phyloP scores from a whole-genome alignment of 64 coral and sea anemone genomes.

The Montipora efflorescens region DNA sequence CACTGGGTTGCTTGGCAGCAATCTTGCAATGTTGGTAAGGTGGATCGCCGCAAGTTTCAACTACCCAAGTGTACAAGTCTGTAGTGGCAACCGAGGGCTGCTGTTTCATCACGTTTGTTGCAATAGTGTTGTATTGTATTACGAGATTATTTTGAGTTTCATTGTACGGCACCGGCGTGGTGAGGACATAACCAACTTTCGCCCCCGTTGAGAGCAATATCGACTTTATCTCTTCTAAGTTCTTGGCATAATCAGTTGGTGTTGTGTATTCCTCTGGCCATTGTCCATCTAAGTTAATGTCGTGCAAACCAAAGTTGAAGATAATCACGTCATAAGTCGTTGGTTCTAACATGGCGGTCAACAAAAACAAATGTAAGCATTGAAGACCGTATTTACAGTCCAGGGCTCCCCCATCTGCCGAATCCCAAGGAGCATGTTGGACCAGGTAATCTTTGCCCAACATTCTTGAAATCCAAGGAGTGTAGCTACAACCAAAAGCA shows the following conservation, averaged over 20 bases:
- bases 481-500: constrained; percentile 68
- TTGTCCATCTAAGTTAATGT: constrained; percentile 40
- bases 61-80: constrained; percentile 83
- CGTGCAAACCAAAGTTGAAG: constrained; percentile 93
- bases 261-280: constrained; percentile 59
- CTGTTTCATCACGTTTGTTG: constrained; percentile 56
- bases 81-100: constrained; percentile 31
- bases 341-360: constrained; percentile 36
- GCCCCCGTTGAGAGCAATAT: constrained; percentile 60
- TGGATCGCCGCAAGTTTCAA: constrained; percentile 45
- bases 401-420: constrained; percentile 71
- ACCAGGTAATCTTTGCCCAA: constrained; percentile 70
- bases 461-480: constrained; percentile 46
- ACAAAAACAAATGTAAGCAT: constrained; percentile 74
- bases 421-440: constrained; percentile 86
- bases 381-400: constrained; percentile 89
- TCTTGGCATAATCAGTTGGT: constrained; percentile 39
- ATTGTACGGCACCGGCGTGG: constrained; percentile 81
- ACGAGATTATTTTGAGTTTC: constrained; percentile 66
- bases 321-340: constrained; percentile 84
- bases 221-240: constrained; percentile 49
- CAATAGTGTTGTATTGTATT: constrained; percentile 64
- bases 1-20: constrained; percentile 78
- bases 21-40: constrained; percentile 76
- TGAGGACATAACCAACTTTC: constrained; percentile 78